Evolutionary conservation across 1,140 invertebrate species (phyloP), one percentile per base, ranked within the genome.

Genomic region (Drosophila rufa): DNA sequence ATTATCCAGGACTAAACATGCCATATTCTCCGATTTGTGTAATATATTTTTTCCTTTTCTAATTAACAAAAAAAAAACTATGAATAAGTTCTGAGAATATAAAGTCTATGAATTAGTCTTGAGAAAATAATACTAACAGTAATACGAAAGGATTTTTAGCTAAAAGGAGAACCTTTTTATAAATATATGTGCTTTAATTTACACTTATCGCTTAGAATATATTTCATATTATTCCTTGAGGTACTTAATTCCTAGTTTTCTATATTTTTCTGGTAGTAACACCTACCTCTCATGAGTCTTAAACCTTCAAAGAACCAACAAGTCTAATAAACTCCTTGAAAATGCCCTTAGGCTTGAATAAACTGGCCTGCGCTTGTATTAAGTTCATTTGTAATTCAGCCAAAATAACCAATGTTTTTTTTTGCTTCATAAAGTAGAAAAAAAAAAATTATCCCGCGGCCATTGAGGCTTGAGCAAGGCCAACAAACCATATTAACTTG

Each of bases 401-500:
- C 55, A 25, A n/a, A 33, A 7, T 27, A 40, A 14, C 1, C 33
- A n/a, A 15, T 9, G 38, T n/a, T 59, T 45, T 36, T 55, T 42
- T 40, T 25, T 14, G 22, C 15, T 22, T 22, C 51, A 22, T 38
- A 5, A 55, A 22, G 22, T 55, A 56, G 9, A 40, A 56, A 40
- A 19, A 48, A 15, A 27, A 19, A 47, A 5, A 27, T 17, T 36
- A 33, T 40, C n/a, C 40, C 5, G 45, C 61, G 46, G 36, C 27
- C 15, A 67, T 30, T 36, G 40, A 33, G 33, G 25, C 43, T 14
- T 47, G 43, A 25, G 9, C 19, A 30, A 36, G 36, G 33, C 17
- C 17, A 22, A 50, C 14, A 27, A 68, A 45, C 19, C 65, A 43
- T 65, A 50, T 67, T 69, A 53, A 19, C 27, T 43, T 42, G 14